Evolutionary conservation across 2,113 vertebrate genomes (phyloP).

Genomic region (Fregata magnificens): DNA sequence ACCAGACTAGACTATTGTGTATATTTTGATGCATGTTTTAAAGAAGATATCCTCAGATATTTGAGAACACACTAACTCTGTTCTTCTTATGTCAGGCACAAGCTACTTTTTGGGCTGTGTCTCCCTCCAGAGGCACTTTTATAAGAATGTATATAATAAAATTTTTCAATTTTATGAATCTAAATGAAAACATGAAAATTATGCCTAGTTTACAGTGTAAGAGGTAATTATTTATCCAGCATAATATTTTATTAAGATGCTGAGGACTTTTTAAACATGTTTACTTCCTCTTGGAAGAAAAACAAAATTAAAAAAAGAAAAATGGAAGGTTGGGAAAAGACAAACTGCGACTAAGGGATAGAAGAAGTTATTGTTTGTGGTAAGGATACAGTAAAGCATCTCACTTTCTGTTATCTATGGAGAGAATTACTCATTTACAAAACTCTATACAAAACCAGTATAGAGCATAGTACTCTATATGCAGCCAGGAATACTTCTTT

Average conservation of each 20-base stretch:
- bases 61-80: background rate
- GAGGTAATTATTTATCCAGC: background rate
- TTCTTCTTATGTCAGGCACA: background rate
- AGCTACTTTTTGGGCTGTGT: slow-evolving; percentile 74
- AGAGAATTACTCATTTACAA: background rate
- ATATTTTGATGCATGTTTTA: background rate
- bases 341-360: background rate
- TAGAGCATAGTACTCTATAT: background rate
- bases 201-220: background rate
- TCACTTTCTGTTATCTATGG: background rate
- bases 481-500: background rate
- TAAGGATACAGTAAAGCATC: background rate
- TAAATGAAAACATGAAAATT: background rate
- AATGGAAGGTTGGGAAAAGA: background rate
- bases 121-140: slow-evolving; percentile 78
- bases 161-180: background rate
- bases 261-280: background rate
- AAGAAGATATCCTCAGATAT: background rate
- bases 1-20: background rate
- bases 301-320: background rate
- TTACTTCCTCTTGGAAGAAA: background rate
- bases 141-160: slow-evolving; percentile 18
- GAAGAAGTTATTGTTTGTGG: background rate
- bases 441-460: background rate
- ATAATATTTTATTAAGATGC: background rate